Evolutionary conservation across 2,113 vertebrate species (phyloP).

Genomic region (Amblyopsis rosae): DNA sequence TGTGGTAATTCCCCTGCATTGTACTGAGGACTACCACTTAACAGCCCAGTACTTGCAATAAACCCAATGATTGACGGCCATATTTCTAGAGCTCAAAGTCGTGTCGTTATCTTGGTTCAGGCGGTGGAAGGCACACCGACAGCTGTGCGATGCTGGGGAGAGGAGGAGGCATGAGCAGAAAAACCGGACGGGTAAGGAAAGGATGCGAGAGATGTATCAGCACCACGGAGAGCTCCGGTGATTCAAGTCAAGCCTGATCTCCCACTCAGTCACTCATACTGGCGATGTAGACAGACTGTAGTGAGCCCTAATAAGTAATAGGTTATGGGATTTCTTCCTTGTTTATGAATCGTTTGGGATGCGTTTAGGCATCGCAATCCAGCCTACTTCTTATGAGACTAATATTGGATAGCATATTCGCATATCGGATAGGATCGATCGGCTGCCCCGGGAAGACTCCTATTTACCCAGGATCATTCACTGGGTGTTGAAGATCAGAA

Average conservation of each 20-base stretch:
- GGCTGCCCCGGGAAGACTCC: background rate
- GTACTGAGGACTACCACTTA: no score
- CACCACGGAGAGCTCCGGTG: slow-evolving; percentile 63
- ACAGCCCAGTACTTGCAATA: background rate
- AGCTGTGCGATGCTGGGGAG: slow-evolving; percentile 5
- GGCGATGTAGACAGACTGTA: background rate
- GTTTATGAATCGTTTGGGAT: no score
- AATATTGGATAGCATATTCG: background rate
- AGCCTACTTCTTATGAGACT: background rate
- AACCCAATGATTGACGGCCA: slow-evolving; percentile 24
- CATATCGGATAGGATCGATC: background rate
- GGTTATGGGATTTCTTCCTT: no score
- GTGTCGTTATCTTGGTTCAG: slow-evolving; percentile 24
- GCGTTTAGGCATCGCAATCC: background rate
- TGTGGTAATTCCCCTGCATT: background rate
- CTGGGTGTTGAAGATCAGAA: slow-evolving; percentile 22
- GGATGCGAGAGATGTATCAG: slow-evolving; percentile 52
- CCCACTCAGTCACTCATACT: background rate
- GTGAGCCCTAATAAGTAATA: no score
- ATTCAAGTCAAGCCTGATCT: background rate
- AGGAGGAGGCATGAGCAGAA: background rate
- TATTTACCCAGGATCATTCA: background rate
- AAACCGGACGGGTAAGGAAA: background rate
- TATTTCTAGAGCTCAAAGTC: slow-evolving; percentile 24
- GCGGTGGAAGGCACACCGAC: slow-evolving; percentile 10